These are phyloP conservation scores for Chaetodon trifascialis DNA, from an alignment of 2,113 vertebrate genomes.

Conservation along the genomic window DNA sequence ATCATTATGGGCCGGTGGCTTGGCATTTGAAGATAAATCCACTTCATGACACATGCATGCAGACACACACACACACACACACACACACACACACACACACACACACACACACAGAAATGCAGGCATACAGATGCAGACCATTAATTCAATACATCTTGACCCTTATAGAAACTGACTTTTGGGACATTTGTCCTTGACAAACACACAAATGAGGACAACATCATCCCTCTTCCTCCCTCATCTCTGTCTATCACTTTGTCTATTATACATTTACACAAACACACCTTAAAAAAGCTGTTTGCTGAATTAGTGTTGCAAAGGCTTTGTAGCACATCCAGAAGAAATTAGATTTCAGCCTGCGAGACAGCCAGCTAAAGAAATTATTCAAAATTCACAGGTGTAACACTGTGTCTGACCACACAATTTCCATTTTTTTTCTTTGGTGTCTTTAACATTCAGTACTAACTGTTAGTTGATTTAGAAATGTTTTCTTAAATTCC, in stretches of 20 bases:
- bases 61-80: too few relatives aligned
- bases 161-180: constrained; percentile 49
- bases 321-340: constrained; percentile 47
- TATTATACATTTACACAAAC: constrained; percentile 2
- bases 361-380: constrained; percentile 19
- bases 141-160: constrained; percentile 60
- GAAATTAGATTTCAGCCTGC: constrained; percentile 58
- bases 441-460: neutral
- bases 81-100: too few relatives aligned
- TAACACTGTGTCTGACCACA: constrained; percentile 2
- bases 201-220: neutral
- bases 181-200: constrained; percentile 17
- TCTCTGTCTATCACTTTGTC: neutral
- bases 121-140: constrained; percentile 9
- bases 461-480: neutral
- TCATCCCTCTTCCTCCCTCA: neutral
- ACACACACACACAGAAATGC: neutral
- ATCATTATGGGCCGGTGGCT: constrained; percentile 53
- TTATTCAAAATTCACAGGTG: constrained; percentile 42
- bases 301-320: constrained; percentile 38
- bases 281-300: constrained; percentile 17
- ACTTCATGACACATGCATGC: constrained; percentile 12
- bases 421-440: neutral
- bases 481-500: neutral
- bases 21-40: constrained; percentile 62